These are phyloP conservation scores for Hemicentrotus pulcherrimus DNA, from an alignment of 35 echinoderm and acorn worm species.

Conservation along the genomic window DNA sequence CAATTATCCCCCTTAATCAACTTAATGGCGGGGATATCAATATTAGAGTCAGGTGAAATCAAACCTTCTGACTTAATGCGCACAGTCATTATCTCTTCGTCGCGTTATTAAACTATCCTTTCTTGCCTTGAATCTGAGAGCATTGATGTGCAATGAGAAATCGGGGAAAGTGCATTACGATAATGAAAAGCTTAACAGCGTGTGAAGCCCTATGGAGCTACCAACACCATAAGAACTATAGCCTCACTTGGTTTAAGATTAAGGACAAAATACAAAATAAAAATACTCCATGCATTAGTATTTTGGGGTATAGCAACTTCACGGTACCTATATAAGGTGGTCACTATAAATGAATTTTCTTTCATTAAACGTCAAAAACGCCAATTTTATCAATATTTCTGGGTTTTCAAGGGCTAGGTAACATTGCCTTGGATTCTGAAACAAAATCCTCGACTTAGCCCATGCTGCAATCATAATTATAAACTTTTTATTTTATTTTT, in stretches of 20 bases:
- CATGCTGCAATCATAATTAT: too few relatives aligned
- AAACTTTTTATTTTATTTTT: too few relatives aligned
- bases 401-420: too few relatives aligned
- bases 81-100: neutral
- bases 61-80: neutral
- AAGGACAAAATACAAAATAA: neutral
- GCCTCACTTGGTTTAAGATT: neutral
- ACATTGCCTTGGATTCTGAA: too few relatives aligned
- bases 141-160: neutral
- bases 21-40: neutral
- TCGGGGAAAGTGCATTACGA: slow-evolving; percentile 22
- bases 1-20: neutral
- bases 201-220: slow-evolving; percentile 20
- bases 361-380: too few relatives aligned
- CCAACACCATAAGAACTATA: neutral
- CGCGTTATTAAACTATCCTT: neutral
- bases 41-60: neutral
- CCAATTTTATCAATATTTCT: too few relatives aligned
- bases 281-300: neutral
- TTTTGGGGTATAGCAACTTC: neutral
- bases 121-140: neutral
- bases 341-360: too few relatives aligned
- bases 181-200: slow-evolving; percentile 31
- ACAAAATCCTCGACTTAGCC: too few relatives aligned
- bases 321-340: neutral